Percentiles rank a stretch among this genome's conserved stretches.
phyloP scores from a whole-genome alignment of 2,113 vertebrate genomes.

The Nerophis lumbriciformis region DNA sequence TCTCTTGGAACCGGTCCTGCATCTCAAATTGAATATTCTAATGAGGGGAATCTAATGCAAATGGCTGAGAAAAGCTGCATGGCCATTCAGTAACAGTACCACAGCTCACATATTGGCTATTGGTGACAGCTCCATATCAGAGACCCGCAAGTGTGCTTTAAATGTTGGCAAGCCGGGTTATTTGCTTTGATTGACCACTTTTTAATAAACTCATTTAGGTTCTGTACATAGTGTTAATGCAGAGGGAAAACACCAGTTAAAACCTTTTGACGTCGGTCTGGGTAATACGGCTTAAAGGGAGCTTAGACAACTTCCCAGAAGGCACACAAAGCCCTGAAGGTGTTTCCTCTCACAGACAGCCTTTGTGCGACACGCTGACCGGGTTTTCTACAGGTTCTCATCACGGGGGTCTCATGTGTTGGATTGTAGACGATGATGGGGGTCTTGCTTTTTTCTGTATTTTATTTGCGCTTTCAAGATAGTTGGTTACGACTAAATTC shows the following conservation, averaged over 20 bases:
- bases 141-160: constrained; percentile 28
- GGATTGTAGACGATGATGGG: constrained; percentile 19
- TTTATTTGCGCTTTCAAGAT: background rate
- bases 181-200: constrained; percentile 60
- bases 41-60: constrained; percentile 62
- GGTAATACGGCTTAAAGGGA: constrained; percentile 52
- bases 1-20: constrained; percentile 50
- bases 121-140: constrained; percentile 50
- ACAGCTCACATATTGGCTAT: constrained; percentile 3
- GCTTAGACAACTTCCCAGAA: constrained; percentile 57
- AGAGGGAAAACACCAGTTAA: constrained; percentile 49
- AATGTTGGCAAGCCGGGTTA: constrained; percentile 45
- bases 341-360: constrained; percentile 36
- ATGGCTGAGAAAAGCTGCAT: constrained; percentile 44
- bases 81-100: constrained; percentile 31
- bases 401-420: background rate
- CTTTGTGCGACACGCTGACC: constrained; percentile 41
- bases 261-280: constrained; percentile 56
- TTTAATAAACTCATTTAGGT: constrained; percentile 63
- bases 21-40: constrained; percentile 48
- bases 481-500: no score
- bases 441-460: background rate
- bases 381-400: constrained; percentile 11
- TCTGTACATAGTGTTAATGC: constrained; percentile 53
- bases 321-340: constrained; percentile 44